Base-by-base conservation (phyloP, 2,888 invertebrate genomes). In the Platycheirus albimanus region DNA sequence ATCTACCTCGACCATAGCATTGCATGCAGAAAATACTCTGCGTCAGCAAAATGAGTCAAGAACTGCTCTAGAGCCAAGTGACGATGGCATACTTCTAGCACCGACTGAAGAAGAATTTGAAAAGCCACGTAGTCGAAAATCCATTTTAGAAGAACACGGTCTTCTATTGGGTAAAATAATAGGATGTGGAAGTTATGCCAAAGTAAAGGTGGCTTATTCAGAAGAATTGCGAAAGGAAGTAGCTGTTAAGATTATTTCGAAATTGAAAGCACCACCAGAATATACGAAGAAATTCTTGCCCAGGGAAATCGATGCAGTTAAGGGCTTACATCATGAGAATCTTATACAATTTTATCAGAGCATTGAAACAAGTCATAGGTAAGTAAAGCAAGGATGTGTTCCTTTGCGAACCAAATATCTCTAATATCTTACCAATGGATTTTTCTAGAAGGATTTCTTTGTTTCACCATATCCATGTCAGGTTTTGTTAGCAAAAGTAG, bases 361-460 rank as follows among this genome's bases (percentile, higher is more conserved):
- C 38, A 96, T 96, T 79, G 96, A 96, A 92, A 96, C 96, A 0
- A 96, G 95, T 58, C 95, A 96, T 88, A 94, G 95, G 95, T 95
- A 88, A 74, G 85, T 28, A 75, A 36, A n/a, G n/a, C n/a, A n/a
- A n/a, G n/a, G n/a, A n/a, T n/a, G n/a, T n/a, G n/a, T n/a, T n/a
- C n/a, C n/a, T n/a, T n/a, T n/a, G n/a, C n/a, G n/a, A n/a, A n/a
- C n/a, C n/a, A n/a, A n/a, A n/a, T n/a, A n/a, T n/a, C n/a, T n/a
- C n/a, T n/a, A n/a, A n/a, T n/a, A n/a, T n/a, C n/a, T n/a, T n/a
- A n/a, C n/a, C n/a, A n/a, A n/a, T n/a, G n/a, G n/a, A n/a, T n/a
- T n/a, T n/a, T n/a, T n/a, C n/a, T n/a, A n/a, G n/a, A n/a, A n/a
- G n/a, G n/a, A n/a, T n/a, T n/a, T n/a, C n/a, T n/a, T n/a, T n/a